Evolutionary conservation across 2,113 vertebrate genomes (phyloP).

Genomic region (Nannospalax galili): DNA sequence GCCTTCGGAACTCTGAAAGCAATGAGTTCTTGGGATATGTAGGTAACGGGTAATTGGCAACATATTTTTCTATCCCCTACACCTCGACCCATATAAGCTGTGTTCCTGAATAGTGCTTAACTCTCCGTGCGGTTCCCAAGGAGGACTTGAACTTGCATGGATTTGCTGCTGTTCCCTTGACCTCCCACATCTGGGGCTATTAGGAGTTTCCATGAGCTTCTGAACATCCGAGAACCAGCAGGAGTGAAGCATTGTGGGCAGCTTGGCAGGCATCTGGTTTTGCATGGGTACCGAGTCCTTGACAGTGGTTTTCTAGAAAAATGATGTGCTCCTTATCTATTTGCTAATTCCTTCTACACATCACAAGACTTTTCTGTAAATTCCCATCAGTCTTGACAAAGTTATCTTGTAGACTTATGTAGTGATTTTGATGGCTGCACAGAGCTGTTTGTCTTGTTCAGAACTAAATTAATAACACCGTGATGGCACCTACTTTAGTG

Average conservation of each 20-base stretch:
- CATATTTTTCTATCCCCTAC: not conserved
- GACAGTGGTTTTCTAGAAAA: constrained; percentile 76
- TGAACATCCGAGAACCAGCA: constrained; percentile 35
- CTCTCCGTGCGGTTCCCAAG: not conserved
- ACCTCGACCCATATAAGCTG: not conserved
- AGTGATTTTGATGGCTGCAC: constrained; percentile 83
- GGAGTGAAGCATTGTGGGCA: not conserved
- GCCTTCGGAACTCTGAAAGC: constrained; percentile 8
- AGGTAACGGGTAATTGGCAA: not conserved
- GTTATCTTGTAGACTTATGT: constrained; percentile 81
- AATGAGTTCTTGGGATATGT: not conserved
- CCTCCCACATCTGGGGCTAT: constrained; percentile 27
- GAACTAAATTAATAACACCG: constrained; percentile 85
- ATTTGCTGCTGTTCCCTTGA: constrained; percentile 26
- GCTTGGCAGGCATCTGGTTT: constrained; percentile 67
- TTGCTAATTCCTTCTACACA: constrained; percentile 76
- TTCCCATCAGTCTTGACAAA: constrained; percentile 82
- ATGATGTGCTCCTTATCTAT: constrained; percentile 73
- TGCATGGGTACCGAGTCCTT: constrained; percentile 45
- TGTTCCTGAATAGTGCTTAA: not conserved
- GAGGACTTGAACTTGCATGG: not conserved
- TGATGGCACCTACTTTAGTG: constrained; percentile 75
- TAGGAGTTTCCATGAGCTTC: constrained; percentile 60
- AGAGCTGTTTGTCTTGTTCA: constrained; percentile 85
- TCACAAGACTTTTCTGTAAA: constrained; percentile 80